Evolutionary conservation across 2,888 invertebrate genomes (phyloP), one percentile per base, ranked within the genome.

Genomic region (Epinotia brunnichana): DNA sequence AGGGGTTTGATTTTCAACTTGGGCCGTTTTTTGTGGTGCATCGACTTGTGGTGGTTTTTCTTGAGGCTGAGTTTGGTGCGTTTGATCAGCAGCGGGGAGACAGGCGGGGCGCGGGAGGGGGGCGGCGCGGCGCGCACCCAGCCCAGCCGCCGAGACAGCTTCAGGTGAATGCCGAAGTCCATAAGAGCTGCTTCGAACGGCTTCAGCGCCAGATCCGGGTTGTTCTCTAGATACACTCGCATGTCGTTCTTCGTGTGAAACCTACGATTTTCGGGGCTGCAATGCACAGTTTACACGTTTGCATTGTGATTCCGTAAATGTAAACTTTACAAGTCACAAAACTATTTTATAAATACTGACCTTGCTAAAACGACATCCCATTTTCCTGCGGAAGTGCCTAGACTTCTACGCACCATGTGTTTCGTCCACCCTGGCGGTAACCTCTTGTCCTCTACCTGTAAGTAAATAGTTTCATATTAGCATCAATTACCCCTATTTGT

Each of bases 281-380:
- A 83, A 82, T 13, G 66, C 2, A 83, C 44, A 82, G 19, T 66
- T 15, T 48, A 63, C 35, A 66, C 35, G 13, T 53, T 56, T 44
- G 44, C 15, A 15, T 15, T 44, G 44, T 44, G 15, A 44, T 15
- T 15, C 15, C 13, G 44, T 15, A 44, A 35, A 44, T 44, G 13
- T 44, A 15, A 44, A 44, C 15, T 15, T 13, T 13, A 13, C 41
- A 41, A 13, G 13, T 13, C 13, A 44, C 41, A 13, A 2, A 13
- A 41, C 41, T 41, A 41, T 13, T 41, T 41, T 13, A 24, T 41
- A 41, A 41, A 41, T 39, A 64, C 89, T 84, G 84, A 95, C 95
- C 94, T 94, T 0, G 96, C 93, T 70, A 97, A 94, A 59, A 97
- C 94, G 2, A 96, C 96, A 82, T 97, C 97, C 97, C 97, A 97